Base-by-base conservation (phyloP, 2,888 invertebrate species). In the Athalia rosae region DNA sequence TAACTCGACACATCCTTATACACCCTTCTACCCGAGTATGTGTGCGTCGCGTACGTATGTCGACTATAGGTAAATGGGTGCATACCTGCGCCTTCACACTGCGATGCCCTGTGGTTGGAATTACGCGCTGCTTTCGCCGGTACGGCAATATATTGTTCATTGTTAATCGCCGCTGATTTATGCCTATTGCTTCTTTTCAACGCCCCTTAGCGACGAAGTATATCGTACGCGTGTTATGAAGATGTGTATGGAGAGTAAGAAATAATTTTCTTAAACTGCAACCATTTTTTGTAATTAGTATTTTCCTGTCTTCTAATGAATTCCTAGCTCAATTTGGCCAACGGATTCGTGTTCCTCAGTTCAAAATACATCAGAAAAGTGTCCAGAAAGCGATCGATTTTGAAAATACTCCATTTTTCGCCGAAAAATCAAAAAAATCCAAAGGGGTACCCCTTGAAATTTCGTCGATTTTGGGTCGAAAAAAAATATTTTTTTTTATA, bases 161-260 rank as follows among this genome's bases (percentile, higher is more conserved):
- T 13, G 58, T 71, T 71, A 56, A 71, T 71, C 56, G 58, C n/a
- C n/a, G 41, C 8, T 56, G 56, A 71, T 71, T 71, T 45, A 56
- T 56, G 56, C 9, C 13, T 45, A 13, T 58, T 71, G 13, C 4
- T 58, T 58, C 58, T 58, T 71, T 58, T 58, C 58, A 71, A 45
- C 11, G 56, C 41, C 15, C 9, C 7, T 9, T 7, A 53, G 9
- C 53, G 6, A 9, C 50, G 50, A 7, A 7, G 8, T 11, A 67
- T 47, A 28, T 50, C 15, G 28, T 50, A 28, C 7, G 13, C 2
- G 5, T 66, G 50, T 28, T 50, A 48, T 3, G 3, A 6, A 9
- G 50, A 15, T 45, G 45, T 9, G 9, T n/a, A 64, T 13, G 15
- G 11, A 28, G 50, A 28, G 41, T 48, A 66, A 66, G 66, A 48